These are phyloP conservation scores for Chrysoperla carnea DNA, from an alignment of 1,140 invertebrate genomes.

Conservation along the genomic window DNA sequence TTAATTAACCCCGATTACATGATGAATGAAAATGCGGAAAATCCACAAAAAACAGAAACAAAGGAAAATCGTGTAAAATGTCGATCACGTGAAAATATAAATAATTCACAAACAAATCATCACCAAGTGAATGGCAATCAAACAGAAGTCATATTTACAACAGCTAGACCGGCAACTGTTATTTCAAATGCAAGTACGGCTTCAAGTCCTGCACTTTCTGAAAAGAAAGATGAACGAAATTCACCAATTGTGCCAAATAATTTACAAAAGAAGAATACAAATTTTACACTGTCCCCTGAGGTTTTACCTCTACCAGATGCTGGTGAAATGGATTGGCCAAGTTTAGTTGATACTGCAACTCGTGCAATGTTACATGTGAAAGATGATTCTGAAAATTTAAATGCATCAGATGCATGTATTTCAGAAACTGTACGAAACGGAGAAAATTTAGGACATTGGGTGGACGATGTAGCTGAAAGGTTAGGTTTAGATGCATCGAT, in stretches of 20 bases:
- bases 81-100: neutral
- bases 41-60: neutral
- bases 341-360: slow-evolving; percentile 57
- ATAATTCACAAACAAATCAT: slow-evolving; percentile 5
- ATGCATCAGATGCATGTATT: neutral
- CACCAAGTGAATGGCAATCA: slow-evolving; percentile 13
- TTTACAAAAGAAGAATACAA: slow-evolving; percentile 7
- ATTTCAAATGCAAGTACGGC: slow-evolving; percentile 46
- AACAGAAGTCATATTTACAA: slow-evolving; percentile 48
- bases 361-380: slow-evolving; percentile 44
- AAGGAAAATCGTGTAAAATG: slow-evolving; percentile 1
- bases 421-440: slow-evolving; percentile 1
- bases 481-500: slow-evolving; percentile 20
- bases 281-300: slow-evolving; percentile 10
- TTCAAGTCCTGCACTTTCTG: slow-evolving; percentile 36
- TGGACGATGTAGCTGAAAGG: slow-evolving; percentile 17
- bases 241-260: slow-evolving; percentile 12
- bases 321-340: slow-evolving; percentile 52
- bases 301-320: slow-evolving; percentile 34
- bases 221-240: slow-evolving; percentile 32
- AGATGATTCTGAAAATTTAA: slow-evolving; percentile 3
- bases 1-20: slow-evolving; percentile 75
- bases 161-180: slow-evolving; percentile 51
- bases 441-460: slow-evolving; percentile 13
- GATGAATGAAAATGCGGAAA: slow-evolving; percentile 18